Percentiles rank a stretch among this genome's conserved stretches.
Evolutionary conservation across 1,140 invertebrate species (phyloP).

Genomic region (Charaxes varanes): DNA sequence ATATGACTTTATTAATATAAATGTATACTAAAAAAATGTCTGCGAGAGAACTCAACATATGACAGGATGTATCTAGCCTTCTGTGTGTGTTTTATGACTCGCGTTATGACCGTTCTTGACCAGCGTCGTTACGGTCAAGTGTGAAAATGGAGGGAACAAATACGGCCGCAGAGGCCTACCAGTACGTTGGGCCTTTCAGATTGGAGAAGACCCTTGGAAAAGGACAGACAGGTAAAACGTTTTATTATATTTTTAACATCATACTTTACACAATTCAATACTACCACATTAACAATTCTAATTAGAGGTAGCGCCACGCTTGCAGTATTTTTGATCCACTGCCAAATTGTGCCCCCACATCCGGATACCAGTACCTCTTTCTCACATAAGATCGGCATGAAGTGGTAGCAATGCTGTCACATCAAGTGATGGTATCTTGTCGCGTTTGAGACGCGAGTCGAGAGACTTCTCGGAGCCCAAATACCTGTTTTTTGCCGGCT

Average conservation of each 20-base stretch:
- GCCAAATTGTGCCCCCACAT: too few relatives aligned
- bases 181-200: conserved; percentile 98
- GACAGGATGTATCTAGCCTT: conserved; percentile 8
- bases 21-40: conserved; percentile 9
- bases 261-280: too few relatives aligned
- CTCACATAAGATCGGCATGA: too few relatives aligned
- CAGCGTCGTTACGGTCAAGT: conserved; percentile 7
- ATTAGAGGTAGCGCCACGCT: too few relatives aligned
- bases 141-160: conserved; percentile 48
- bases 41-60: background rate
- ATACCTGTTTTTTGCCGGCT: too few relatives aligned
- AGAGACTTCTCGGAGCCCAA: too few relatives aligned
- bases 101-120: conserved; percentile 23
- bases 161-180: conserved; percentile 80
- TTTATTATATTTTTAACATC: background rate
- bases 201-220: conserved; percentile 99
- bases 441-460: too few relatives aligned
- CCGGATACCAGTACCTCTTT: too few relatives aligned
- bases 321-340: too few relatives aligned
- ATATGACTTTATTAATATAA: conserved; percentile 3
- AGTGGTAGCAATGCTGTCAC: too few relatives aligned
- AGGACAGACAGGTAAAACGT: conserved; percentile 94
- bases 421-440: too few relatives aligned
- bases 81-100: conserved; percentile 8
- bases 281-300: too few relatives aligned